Evolutionary conservation across 2,797 vertebrate genomes (phyloP).

Genomic region (Lacerta viridis): DNA sequence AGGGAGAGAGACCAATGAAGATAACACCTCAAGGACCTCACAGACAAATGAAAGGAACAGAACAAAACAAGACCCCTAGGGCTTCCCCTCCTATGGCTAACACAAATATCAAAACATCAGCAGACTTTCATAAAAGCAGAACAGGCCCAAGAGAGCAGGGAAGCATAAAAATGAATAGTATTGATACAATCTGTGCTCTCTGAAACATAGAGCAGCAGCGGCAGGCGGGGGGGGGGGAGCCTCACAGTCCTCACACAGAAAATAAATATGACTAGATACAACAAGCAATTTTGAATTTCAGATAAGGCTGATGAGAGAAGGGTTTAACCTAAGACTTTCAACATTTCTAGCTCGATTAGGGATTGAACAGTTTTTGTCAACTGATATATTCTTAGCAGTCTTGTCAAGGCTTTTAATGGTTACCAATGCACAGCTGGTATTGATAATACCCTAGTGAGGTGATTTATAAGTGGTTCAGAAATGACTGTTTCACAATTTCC

Average conservation of each 20-base stretch:
- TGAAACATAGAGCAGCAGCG: too few relatives aligned
- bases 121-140: background rate
- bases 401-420: too few relatives aligned
- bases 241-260: too few relatives aligned
- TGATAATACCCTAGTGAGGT: background rate
- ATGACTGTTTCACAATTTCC: background rate
- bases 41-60: background rate
- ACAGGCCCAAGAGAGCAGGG: background rate
- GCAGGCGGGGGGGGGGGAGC: too few relatives aligned
- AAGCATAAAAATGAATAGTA: background rate
- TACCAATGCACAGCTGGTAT: too few relatives aligned
- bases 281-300: too few relatives aligned
- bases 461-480: background rate
- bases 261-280: too few relatives aligned
- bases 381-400: too few relatives aligned
- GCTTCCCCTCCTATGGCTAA: background rate
- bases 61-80: background rate
- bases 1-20: constrained; percentile 19
- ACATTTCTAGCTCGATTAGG: too few relatives aligned
- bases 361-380: too few relatives aligned
- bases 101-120: background rate
- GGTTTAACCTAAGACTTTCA: too few relatives aligned
- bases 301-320: too few relatives aligned
- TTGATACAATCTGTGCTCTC: background rate
- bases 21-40: background rate